Evolutionary conservation across 2,888 invertebrate species (phyloP).

Genomic region (Herminia tarsipennalis): DNA sequence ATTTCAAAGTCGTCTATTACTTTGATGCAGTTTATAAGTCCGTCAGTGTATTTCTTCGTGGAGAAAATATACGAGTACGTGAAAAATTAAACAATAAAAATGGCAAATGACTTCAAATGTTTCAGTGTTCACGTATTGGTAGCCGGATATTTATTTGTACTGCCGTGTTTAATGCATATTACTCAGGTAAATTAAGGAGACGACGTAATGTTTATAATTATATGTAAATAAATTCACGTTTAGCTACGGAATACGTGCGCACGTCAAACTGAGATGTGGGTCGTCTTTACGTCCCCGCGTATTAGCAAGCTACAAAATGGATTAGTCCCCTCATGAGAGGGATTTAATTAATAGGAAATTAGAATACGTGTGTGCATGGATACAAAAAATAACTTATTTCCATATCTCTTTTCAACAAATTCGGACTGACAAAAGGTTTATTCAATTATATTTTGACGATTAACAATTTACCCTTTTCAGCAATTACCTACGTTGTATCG

Average conservation of each 20-base stretch:
- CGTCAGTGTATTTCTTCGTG: too few relatives aligned
- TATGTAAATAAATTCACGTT: slow-evolving; percentile 56
- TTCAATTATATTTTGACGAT: slow-evolving; percentile 2
- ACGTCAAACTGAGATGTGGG: slow-evolving; percentile 63
- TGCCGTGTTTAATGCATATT: slow-evolving; percentile 19
- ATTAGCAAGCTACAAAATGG: slow-evolving; percentile 63
- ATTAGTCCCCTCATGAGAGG: slow-evolving; percentile 59
- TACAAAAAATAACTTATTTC: slow-evolving; percentile 26
- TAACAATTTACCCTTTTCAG: slow-evolving; percentile 4
- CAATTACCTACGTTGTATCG: neutral
- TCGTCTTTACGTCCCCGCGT: slow-evolving; percentile 56
- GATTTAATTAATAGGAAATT: slow-evolving; percentile 66
- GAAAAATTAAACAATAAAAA: slow-evolving; percentile 2
- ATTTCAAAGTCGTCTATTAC: too few relatives aligned
- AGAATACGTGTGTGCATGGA: slow-evolving; percentile 45
- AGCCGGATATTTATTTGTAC: slow-evolving; percentile 12
- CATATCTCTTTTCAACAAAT: slow-evolving; percentile 22
- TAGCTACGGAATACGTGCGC: slow-evolving; percentile 47
- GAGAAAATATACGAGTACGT: too few relatives aligned
- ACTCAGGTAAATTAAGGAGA: slow-evolving; percentile 19
- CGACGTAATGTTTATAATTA: slow-evolving; percentile 34
- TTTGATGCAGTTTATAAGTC: too few relatives aligned
- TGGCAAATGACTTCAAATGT: neutral
- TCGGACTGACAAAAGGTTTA: slow-evolving; percentile 5
- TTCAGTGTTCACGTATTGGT: slow-evolving; percentile 5